phyloP scores from a whole-genome alignment of 2,888 invertebrate genomes.

The Heterodera filipjevi region DNA sequence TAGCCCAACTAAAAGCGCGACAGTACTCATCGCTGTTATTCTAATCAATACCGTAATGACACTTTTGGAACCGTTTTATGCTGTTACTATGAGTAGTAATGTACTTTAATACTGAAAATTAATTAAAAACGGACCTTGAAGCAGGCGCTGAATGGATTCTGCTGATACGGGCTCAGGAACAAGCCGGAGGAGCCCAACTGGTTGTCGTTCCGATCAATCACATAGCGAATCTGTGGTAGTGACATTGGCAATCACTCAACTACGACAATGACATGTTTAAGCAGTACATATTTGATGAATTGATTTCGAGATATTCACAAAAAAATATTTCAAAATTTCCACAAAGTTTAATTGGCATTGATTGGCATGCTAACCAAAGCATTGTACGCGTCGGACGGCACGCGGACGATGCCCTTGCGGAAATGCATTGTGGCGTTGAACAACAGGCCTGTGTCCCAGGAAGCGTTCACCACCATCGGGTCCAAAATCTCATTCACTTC shows the following conservation, averaged over 20 bases:
- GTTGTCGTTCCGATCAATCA: slow-evolving; percentile 57
- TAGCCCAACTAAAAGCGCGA: too few relatives aligned
- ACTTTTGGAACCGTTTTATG: too few relatives aligned
- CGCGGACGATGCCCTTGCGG: slow-evolving; percentile 55
- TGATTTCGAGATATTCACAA: too few relatives aligned
- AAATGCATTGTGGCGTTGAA: slow-evolving; percentile 64
- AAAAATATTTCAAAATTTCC: too few relatives aligned
- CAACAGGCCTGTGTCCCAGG: slow-evolving; percentile 61
- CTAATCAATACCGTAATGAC: too few relatives aligned
- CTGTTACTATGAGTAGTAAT: too few relatives aligned
- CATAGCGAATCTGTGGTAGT: slow-evolving; percentile 43
- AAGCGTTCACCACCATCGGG: slow-evolving; percentile 56
- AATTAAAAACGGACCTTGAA: slow-evolving; percentile 51
- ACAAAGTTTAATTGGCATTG: too few relatives aligned
- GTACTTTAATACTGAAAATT: neutral
- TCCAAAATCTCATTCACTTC: slow-evolving; percentile 63
- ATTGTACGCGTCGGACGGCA: slow-evolving; percentile 61
- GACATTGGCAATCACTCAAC: too few relatives aligned
- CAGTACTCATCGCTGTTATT: too few relatives aligned
- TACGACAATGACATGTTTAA: too few relatives aligned
- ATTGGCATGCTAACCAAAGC: slow-evolving; percentile 44
- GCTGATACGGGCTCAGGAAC: slow-evolving; percentile 59
- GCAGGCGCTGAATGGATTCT: slow-evolving; percentile 64
- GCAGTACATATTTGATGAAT: too few relatives aligned
- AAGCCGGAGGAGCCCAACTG: slow-evolving; percentile 63